Evolutionary conservation across 2,888 invertebrate genomes (phyloP).

Genomic region (Ochropacha duplaris): DNA sequence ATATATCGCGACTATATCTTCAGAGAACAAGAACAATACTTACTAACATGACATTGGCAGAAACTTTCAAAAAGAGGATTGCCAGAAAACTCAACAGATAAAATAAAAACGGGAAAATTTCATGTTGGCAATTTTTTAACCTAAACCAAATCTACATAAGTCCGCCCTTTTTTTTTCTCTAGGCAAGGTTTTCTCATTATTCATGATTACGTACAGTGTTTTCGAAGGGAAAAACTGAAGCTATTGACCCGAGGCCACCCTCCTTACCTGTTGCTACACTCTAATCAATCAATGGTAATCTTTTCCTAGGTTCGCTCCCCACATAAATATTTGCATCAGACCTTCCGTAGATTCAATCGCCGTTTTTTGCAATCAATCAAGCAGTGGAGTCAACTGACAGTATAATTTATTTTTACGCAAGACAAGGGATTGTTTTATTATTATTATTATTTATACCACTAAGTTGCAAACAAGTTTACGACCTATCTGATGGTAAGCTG

Average conservation of each 20-base stretch:
- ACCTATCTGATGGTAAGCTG: no score
- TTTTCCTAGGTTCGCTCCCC: constrained; percentile 20
- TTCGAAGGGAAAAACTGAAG: not conserved
- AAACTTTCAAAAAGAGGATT: no score
- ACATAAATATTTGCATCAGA: constrained; percentile 31
- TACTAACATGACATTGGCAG: no score
- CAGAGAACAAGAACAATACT: no score
- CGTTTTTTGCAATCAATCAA: constrained; percentile 41
- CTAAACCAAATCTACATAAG: not conserved
- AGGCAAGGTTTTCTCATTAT: not conserved
- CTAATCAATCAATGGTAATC: constrained; percentile 42
- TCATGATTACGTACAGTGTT: not conserved
- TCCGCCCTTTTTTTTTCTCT: not conserved
- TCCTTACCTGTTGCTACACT: constrained; percentile 31
- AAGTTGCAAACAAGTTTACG: not conserved
- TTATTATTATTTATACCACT: not conserved
- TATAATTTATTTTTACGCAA: constrained; percentile 27
- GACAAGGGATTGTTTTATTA: constrained; percentile 3
- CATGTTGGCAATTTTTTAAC: not conserved
- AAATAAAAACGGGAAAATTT: no score
- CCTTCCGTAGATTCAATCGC: constrained; percentile 21
- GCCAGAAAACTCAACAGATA: no score
- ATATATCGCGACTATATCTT: no score
- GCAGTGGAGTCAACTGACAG: constrained; percentile 26
- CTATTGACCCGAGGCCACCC: constrained; percentile 2